Conservation (phyloP, 2,888 invertebrate genomes). For the Apotomis turbidana region DNA sequence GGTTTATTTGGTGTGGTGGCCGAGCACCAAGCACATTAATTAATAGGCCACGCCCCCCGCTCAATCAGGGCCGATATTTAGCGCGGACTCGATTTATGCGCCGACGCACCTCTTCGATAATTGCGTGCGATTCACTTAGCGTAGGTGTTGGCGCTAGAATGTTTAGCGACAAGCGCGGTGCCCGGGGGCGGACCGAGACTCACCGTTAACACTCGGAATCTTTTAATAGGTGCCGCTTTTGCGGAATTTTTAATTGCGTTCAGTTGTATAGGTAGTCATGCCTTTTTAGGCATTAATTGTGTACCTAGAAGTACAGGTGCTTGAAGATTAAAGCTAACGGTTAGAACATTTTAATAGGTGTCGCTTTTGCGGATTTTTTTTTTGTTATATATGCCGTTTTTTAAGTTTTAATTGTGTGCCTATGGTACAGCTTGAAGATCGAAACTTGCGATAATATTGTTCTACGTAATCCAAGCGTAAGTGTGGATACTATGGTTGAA, state of each 20-base stretch:
- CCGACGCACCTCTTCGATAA: constrained; percentile 73
- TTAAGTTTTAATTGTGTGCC: not conserved
- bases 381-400: not conserved
- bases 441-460: not conserved
- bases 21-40: constrained; percentile 76
- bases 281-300: not conserved
- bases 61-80: constrained; percentile 75
- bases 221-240: constrained; percentile 6
- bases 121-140: constrained; percentile 73
- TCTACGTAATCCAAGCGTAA: not conserved
- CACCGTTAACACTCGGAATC: constrained; percentile 32
- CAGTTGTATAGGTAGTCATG: not conserved
- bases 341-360: too few species aligned
- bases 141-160: constrained; percentile 55
- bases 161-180: constrained; percentile 64
- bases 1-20: constrained; percentile 64
- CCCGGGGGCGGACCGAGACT: constrained; percentile 48
- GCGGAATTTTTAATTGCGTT: not conserved
- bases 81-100: constrained; percentile 66
- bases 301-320: not conserved
- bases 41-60: constrained; percentile 77
- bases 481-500: too few species aligned
- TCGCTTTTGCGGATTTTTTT: too few species aligned
- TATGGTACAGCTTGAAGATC: not conserved
- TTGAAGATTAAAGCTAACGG: not conserved